These are phyloP conservation scores for Amphipyra tragopoginis DNA, from an alignment of 2,888 invertebrate species.

Conservation along the genomic window DNA sequence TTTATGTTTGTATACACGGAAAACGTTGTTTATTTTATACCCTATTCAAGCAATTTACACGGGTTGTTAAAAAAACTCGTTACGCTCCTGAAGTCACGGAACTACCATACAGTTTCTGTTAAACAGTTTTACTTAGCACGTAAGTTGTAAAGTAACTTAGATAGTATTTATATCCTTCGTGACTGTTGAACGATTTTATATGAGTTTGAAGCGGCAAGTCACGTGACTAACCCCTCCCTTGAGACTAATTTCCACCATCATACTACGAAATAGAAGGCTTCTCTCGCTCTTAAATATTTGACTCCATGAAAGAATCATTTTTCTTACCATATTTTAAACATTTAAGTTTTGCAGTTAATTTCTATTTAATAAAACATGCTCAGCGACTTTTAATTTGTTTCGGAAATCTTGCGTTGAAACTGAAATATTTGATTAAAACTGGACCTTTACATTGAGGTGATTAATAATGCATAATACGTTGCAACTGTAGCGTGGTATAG, in stretches of 20 bases:
- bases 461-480: too few species aligned
- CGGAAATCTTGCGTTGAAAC: too few species aligned
- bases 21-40: constrained; percentile 19
- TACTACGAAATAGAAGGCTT: constrained; percentile 51
- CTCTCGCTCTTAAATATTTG: constrained; percentile 50
- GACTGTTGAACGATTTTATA: constrained; percentile 52
- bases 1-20: constrained; percentile 48
- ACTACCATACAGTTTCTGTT: constrained; percentile 14
- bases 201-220: constrained; percentile 52
- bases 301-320: constrained; percentile 49
- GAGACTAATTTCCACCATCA: constrained; percentile 58
- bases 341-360: constrained; percentile 10
- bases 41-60: constrained; percentile 24
- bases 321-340: constrained; percentile 15
- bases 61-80: constrained; percentile 28
- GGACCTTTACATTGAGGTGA: too few species aligned
- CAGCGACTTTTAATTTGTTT: neutral
- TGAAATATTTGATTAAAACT: too few species aligned
- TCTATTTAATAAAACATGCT: constrained; percentile 11
- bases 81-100: constrained; percentile 16
- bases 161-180: constrained; percentile 41
- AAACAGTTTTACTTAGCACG: constrained; percentile 18
- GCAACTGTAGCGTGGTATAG: too few species aligned
- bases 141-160: constrained; percentile 28
- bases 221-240: constrained; percentile 50